Evolutionary conservation across 2,888 invertebrate species (phyloP).

Genomic region (Eupithecia exiguata): DNA sequence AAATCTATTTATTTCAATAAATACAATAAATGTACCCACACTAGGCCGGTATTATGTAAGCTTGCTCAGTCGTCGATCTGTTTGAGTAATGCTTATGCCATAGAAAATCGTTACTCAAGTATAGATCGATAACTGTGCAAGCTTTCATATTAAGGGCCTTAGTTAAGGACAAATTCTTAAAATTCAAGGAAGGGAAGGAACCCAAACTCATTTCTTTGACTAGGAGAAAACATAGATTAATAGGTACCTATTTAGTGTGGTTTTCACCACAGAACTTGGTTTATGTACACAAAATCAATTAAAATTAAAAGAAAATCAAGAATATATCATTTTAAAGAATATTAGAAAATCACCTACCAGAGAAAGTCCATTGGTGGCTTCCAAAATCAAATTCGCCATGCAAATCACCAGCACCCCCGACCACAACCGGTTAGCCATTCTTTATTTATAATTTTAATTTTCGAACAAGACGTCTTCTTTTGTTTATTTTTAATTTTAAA

Average conservation of each 20-base stretch:
- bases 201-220: neutral
- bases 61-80: too few relatives aligned
- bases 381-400: constrained; percentile 62
- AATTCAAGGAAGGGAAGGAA: neutral
- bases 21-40: too few relatives aligned
- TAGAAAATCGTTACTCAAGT: too few relatives aligned
- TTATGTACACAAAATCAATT: neutral
- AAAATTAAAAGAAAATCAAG: neutral
- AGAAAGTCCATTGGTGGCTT: constrained; percentile 62
- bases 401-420: constrained; percentile 60
- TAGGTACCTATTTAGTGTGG: neutral
- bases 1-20: too few relatives aligned
- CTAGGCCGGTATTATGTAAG: too few relatives aligned
- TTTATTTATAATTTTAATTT: constrained; percentile 26
- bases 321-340: neutral
- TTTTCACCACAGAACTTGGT: neutral
- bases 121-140: too few relatives aligned
- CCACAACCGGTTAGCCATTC: constrained; percentile 54
- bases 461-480: neutral
- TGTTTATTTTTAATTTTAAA: constrained; percentile 23
- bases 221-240: neutral
- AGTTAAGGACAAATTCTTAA: too few relatives aligned
- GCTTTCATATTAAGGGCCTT: too few relatives aligned
- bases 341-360: constrained; percentile 55
- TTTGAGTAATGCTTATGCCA: too few relatives aligned